Conservation (phyloP, 2,113 vertebrate genomes). For the Peromyscus polionotus region DNA sequence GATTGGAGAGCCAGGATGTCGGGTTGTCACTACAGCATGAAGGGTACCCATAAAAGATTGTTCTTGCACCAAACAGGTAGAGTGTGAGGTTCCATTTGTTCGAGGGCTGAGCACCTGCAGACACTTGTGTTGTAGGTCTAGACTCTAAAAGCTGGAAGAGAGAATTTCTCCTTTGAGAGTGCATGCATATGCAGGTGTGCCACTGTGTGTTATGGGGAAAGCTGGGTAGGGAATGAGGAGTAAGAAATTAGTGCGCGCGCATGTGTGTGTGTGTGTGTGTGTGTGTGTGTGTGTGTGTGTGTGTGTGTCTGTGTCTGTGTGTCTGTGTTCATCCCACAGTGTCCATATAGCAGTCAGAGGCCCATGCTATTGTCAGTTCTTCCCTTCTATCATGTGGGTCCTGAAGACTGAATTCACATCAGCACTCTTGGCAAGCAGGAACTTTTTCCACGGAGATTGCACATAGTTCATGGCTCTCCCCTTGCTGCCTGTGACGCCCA, state of each 20-base stretch:
- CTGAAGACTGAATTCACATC: neutral
- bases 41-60: neutral
- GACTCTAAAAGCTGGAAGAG: neutral
- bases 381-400: neutral
- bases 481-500: neutral
- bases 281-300: neutral
- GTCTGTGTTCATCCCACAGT: too few species aligned
- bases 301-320: neutral
- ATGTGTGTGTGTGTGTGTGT: neutral
- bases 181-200: neutral
- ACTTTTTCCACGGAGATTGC: neutral
- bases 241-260: neutral
- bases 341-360: neutral
- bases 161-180: neutral
- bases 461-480: neutral
- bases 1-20: slow-evolving; percentile 54
- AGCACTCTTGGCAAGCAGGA: too few species aligned
- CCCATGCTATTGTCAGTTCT: neutral
- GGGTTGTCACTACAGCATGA: neutral
- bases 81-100: neutral
- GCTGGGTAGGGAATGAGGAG: neutral
- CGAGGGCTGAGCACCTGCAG: neutral
- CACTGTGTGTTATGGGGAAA: neutral
- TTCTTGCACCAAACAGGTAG: neutral
- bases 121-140: neutral